phyloP scores from a whole-genome alignment of 2,113 vertebrate genomes.

The Semicossyphus pulcher region DNA sequence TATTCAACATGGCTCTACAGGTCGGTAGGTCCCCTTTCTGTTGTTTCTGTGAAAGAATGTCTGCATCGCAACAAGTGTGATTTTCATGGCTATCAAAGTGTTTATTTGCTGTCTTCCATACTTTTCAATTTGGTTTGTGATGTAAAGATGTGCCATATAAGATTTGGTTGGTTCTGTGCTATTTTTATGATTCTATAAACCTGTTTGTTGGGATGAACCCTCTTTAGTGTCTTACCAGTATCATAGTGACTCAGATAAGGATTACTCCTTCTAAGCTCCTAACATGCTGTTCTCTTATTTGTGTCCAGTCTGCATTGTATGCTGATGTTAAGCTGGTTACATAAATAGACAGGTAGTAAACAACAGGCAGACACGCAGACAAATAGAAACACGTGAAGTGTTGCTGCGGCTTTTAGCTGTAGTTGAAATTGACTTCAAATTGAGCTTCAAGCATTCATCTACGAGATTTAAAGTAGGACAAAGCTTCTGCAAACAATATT shows the following conservation, averaged over 20 bases:
- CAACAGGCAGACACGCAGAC: constrained; percentile 16
- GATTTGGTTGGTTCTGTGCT: constrained; percentile 50
- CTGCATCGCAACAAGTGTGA: constrained; percentile 33
- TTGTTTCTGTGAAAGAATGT: constrained; percentile 46
- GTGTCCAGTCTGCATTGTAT: constrained; percentile 45
- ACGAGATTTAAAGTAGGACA: constrained; percentile 21
- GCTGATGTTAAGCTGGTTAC: constrained; percentile 42
- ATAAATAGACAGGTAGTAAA: constrained; percentile 30
- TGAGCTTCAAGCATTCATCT: constrained; percentile 10
- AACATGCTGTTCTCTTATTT: constrained; percentile 33
- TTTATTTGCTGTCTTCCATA: constrained; percentile 37
- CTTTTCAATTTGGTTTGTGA: constrained; percentile 48
- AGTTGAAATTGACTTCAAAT: constrained; percentile 29
- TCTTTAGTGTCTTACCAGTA: constrained; percentile 35
- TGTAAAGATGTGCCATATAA: constrained; percentile 73
- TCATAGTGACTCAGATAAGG: constrained; percentile 48
- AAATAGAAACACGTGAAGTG: constrained; percentile 17
- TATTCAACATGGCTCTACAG: constrained; percentile 4
- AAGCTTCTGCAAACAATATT: constrained; percentile 47
- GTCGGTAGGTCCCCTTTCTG: constrained; percentile 21
- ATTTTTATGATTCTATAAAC: constrained; percentile 43
- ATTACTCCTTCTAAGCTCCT: constrained; percentile 51
- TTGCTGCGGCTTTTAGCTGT: constrained; percentile 24
- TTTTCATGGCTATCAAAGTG: constrained; percentile 30
- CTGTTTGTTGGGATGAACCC: constrained; percentile 43